phyloP scores from a whole-genome alignment of 2,113 vertebrate genomes.

The Craseonycteris thonglongyai region DNA sequence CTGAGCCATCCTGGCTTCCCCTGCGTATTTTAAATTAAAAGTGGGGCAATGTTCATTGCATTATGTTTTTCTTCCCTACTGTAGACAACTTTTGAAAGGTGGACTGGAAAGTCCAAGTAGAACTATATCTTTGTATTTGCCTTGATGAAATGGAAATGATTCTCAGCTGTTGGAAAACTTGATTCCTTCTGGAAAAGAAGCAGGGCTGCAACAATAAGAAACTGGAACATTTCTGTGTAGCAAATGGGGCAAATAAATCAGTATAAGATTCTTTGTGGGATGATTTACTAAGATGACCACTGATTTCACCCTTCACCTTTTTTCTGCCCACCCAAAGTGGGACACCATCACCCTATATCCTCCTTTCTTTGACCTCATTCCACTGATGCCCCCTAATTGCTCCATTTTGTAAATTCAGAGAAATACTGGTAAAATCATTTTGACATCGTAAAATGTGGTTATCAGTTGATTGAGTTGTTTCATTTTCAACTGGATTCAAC shows the following conservation, averaged over 20 bases:
- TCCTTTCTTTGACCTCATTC: neutral
- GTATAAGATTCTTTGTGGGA: neutral
- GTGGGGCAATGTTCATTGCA: neutral
- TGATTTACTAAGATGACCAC: too few relatives aligned
- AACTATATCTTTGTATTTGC: neutral
- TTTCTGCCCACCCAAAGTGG: neutral
- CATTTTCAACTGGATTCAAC: neutral
- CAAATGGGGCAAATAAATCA: neutral
- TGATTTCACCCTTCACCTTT: neutral
- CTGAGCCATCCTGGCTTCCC: too few relatives aligned
- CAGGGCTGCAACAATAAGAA: neutral
- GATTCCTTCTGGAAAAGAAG: neutral
- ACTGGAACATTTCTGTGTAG: neutral
- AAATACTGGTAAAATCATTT: neutral
- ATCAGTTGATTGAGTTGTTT: neutral
- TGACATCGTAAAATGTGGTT: neutral
- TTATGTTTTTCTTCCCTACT: neutral
- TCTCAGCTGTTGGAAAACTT: neutral
- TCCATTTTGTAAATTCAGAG: neutral
- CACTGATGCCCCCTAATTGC: neutral
- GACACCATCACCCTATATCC: neutral
- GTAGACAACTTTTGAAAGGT: neutral
- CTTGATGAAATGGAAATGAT: neutral
- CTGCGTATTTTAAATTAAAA: neutral
- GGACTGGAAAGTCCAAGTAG: neutral